Conservation (phyloP, 2,797 vertebrate genomes). For the Pseudocheirus occidentalis region DNA sequence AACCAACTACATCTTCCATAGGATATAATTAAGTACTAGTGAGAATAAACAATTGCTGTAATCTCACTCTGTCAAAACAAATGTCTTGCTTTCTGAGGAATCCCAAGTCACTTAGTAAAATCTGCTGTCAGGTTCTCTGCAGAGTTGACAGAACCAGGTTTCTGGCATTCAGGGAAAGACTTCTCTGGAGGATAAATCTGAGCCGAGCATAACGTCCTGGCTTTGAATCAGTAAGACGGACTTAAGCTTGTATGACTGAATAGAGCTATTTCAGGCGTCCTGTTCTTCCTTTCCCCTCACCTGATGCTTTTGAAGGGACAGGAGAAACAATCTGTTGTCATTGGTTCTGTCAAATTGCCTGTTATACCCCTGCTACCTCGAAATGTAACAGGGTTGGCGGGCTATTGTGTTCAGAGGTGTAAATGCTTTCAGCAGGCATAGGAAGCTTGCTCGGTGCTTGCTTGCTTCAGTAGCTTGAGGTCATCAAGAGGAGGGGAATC, state of each 20-base stretch:
- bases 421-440: neutral
- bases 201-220: accelerated
- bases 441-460: accelerated
- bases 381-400: neutral
- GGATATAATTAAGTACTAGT: conserved; percentile 2
- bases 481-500: accelerated
- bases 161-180: neutral
- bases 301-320: neutral
- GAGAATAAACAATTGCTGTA: conserved; percentile 4
- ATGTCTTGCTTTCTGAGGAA: neutral
- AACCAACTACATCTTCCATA: neutral
- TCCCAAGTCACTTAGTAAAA: accelerated
- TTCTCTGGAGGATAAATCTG: neutral
- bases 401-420: neutral
- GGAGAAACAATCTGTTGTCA: neutral
- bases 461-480: neutral
- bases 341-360: neutral
- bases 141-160: accelerated
- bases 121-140: neutral
- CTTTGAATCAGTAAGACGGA: too few relatives aligned
- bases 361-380: neutral
- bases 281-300: neutral
- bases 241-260: accelerated
- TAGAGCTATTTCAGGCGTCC: neutral
- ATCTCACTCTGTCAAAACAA: neutral